Evolutionary conservation across 2,888 invertebrate species (phyloP), one percentile per base, ranked within the genome.

Genomic region (Drosophila paramelanica): DNA sequence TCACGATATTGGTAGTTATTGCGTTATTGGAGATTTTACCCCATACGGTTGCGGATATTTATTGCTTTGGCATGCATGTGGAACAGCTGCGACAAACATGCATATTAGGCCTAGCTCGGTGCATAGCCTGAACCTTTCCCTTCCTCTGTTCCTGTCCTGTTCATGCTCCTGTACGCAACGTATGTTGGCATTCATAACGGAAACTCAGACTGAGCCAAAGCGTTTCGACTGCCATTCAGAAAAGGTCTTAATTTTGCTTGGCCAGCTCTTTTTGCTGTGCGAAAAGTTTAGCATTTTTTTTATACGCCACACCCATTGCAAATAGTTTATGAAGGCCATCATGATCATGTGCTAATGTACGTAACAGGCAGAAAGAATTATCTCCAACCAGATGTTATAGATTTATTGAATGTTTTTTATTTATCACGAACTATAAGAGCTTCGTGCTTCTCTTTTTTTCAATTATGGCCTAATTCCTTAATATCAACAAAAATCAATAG

Each of bases 51-150:
- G 56, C 47, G 67, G 76, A 88, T 88, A 89, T 89, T 89, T 88
- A 89, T 89, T 79, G 88, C 89, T 77, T 89, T 84, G 81, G 82
- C 80, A 89, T 88, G 86, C 88, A 76, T 88, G 80, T 73, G 76
- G 61, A 86, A 80, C 89, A 89, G 81, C 84, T 88, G 88, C 81
- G 88, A 89, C 84, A 89, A 87, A 89, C 89, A 87, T 84, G 85
- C 87, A 85, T 88, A 89, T 85, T 89, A 89, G 81, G 77, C 73
- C 65, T 67, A 67, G 53, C 31, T 39, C 13, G 41, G 52, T 66
- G 33, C 39, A 17, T 46, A 36, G 4, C 14, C 43, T 8, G 4
- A 2, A 4, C 5, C 11, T 5, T 10, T 17, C 43, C 36, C 4
- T 17, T 6, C n/a, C n/a, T 10, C 14, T 10, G 20, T 23, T 3